Evolutionary conservation across 2,113 vertebrate species (phyloP), one percentile per base, ranked within the genome.

Genomic region (Spizaetus ornatus): DNA sequence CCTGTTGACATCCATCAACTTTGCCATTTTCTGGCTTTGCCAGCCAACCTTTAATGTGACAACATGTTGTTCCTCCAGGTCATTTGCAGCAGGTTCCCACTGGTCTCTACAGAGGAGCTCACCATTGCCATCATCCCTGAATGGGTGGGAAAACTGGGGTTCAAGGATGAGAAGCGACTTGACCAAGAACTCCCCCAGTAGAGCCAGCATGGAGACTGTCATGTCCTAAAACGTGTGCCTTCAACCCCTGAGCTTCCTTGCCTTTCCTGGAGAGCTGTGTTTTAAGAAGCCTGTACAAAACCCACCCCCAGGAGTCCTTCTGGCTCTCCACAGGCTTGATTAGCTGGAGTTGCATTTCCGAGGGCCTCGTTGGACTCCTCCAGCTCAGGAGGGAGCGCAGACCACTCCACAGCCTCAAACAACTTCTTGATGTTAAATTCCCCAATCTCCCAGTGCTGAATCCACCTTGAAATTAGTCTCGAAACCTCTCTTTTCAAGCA

Each of bases 381-480:
- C 11, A 10, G 56, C 94, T 97, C 82, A 58, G 82, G 88, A 96
- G 86, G 90, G 70, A 93, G 88, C 31, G 6, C 72, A 84, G 82
- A 81, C 92, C 69, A 81, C n/a, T 94, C 85, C 26, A 11, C 86
- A 83, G 82, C 88, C 94, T 97, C 94, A 95, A 88, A 93, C 94
- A 93, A 84, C 94, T 90, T 92, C 94, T 94, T 93, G 90, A 95
- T 96, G 92, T 97, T 93, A 77, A 94, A 95, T 96, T 96, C 86
- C 52, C 56, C 97, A 88, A 86, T 97, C 87, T 97, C 65, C 83
- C 82, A 59, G 69, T 4, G 29, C 80, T 95, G 97, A 96, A 97
- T 94, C 88, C 88, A 96, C 95, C 97, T 97, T 97, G 97, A 97
- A 97, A 97, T 96, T 94, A 71, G 92, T 86, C 95, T 97, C 7